phyloP scores from a whole-genome alignment of 2,113 vertebrate genomes.

The Notothenia coriiceps region DNA sequence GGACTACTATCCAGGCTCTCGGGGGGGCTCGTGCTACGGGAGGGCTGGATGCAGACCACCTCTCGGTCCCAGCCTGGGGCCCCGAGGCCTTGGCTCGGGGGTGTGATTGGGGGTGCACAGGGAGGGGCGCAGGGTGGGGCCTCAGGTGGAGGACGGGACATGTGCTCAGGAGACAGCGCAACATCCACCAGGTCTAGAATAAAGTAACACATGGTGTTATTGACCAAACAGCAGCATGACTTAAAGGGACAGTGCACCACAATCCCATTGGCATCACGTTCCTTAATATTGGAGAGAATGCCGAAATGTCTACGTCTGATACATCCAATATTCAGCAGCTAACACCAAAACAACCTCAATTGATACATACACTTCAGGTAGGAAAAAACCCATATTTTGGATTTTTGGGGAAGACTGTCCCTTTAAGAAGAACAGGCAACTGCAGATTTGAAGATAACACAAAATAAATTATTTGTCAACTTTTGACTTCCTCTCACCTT shows the following conservation, averaged over 20 bases:
- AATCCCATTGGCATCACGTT: no score
- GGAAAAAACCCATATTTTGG: no score
- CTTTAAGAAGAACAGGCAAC: background rate
- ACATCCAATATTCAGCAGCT: no score
- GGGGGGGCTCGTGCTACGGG: slow-evolving; percentile 92
- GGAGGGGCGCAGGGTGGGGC: slow-evolving; percentile 79
- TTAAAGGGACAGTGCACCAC: no score
- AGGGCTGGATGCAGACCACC: slow-evolving; percentile 96
- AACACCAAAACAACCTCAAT: no score
- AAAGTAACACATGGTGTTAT: background rate
- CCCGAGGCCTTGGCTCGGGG: slow-evolving; percentile 16
- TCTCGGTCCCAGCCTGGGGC: slow-evolving; percentile 85
- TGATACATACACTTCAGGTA: no score
- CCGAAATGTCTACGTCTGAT: no score
- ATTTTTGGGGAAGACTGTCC: no score
- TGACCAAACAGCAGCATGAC: background rate
- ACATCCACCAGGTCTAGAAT: slow-evolving; percentile 89
- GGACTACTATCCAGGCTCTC: slow-evolving; percentile 91
- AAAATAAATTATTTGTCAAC: background rate
- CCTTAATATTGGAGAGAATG: no score
- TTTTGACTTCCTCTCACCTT: slow-evolving; percentile 77
- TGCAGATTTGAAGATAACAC: background rate
- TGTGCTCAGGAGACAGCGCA: slow-evolving; percentile 89
- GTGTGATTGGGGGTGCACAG: slow-evolving; percentile 73
- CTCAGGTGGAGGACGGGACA: slow-evolving; percentile 87